Evolutionary conservation across 2,888 invertebrate species (phyloP).

Genomic region (Panopea generosa): DNA sequence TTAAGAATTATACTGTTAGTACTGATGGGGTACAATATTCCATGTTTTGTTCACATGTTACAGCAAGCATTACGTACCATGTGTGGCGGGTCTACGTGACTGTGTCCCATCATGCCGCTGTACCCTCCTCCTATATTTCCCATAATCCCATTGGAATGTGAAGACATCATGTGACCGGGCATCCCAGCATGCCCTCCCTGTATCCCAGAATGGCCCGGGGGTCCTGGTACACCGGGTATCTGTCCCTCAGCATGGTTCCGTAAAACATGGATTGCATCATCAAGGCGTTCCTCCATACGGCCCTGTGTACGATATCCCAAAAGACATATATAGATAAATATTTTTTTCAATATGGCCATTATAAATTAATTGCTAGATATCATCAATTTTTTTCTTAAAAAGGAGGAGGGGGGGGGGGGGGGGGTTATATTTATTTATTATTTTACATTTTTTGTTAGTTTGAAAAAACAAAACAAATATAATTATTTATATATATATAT

Average conservation of each 20-base stretch:
- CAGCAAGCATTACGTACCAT: constrained; percentile 70
- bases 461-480: too few species aligned
- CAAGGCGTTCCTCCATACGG: constrained; percentile 97
- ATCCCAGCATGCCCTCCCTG: constrained; percentile 64
- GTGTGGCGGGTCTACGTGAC: constrained; percentile 78
- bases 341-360: too few species aligned
- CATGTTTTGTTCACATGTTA: too few species aligned
- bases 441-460: too few species aligned
- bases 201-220: constrained; percentile 83
- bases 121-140: constrained; percentile 78
- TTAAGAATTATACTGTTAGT: too few species aligned
- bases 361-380: too few species aligned
- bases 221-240: constrained; percentile 83
- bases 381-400: too few species aligned
- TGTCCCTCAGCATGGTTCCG: constrained; percentile 96
- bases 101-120: constrained; percentile 65
- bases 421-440: too few species aligned
- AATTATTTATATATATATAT: too few species aligned
- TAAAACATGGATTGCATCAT: constrained; percentile 95
- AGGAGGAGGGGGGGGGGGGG: too few species aligned
- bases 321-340: too few species aligned
- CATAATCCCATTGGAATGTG: constrained; percentile 87
- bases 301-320: constrained; percentile 90
- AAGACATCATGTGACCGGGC: constrained; percentile 70
- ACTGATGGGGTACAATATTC: too few species aligned